Percentiles rank a stretch among this genome's conserved stretches.
Conservation (phyloP, 2,888 invertebrate species). For the Molorchus minor region DNA sequence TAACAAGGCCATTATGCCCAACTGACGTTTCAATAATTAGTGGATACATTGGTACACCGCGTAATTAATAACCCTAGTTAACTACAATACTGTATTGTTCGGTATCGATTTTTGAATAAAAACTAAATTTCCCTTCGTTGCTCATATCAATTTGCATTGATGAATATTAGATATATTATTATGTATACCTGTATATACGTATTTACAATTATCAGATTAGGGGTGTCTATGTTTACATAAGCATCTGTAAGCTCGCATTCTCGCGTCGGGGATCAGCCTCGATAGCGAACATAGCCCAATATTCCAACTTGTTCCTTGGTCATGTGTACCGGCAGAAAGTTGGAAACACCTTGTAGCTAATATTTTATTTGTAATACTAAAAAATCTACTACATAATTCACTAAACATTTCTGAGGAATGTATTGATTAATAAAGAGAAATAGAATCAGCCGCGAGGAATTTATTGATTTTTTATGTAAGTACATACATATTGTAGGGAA, state of each 20-base stretch:
- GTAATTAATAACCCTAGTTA: conserved; percentile 50
- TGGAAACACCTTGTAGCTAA: too few relatives aligned
- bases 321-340: too few relatives aligned
- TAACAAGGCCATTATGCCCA: conserved; percentile 51
- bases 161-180: too few relatives aligned
- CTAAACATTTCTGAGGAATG: conserved; percentile 42
- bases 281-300: too few relatives aligned
- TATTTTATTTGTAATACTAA: too few relatives aligned
- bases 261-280: too few relatives aligned
- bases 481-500: conserved; percentile 43
- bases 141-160: background rate
- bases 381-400: conserved; percentile 33
- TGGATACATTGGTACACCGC: conserved; percentile 45
- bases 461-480: conserved; percentile 52
- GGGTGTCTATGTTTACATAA: too few relatives aligned
- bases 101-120: conserved; percentile 45
- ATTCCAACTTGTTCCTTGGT: too few relatives aligned
- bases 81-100: conserved; percentile 45
- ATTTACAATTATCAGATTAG: too few relatives aligned
- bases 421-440: conserved; percentile 47
- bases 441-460: conserved; percentile 37
- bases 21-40: conserved; percentile 52
- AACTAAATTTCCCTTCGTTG: background rate
- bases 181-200: too few relatives aligned
- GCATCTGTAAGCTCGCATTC: too few relatives aligned